These are phyloP conservation scores for Charadrius vociferus DNA, from an alignment of 2,113 vertebrate species.

Conservation along the genomic window DNA sequence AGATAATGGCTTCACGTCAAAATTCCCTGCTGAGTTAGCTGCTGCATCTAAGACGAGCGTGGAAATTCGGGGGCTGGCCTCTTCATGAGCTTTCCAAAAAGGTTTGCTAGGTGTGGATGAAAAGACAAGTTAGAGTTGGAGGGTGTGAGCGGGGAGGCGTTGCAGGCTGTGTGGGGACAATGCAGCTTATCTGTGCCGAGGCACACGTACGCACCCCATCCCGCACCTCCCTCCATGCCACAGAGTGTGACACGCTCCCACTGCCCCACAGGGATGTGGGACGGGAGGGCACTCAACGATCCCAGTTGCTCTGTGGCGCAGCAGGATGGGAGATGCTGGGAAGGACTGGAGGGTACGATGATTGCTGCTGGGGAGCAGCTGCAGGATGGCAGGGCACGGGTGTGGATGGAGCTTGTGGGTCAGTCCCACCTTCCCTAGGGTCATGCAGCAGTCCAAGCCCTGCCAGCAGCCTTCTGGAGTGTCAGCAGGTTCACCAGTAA, in stretches of 20 bases:
- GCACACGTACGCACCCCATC: accelerated
- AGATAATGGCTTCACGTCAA: background rate
- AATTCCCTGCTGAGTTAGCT: background rate
- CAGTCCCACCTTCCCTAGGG: background rate
- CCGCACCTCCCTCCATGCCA: accelerated
- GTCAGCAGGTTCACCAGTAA: background rate
- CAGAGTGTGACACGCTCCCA: background rate
- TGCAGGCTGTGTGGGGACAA: background rate
- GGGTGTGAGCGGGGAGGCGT: accelerated
- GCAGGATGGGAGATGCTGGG: background rate
- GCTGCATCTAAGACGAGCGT: accelerated
- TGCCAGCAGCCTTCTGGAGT: background rate
- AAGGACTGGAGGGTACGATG: background rate
- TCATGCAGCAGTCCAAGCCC: background rate
- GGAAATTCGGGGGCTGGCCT: background rate
- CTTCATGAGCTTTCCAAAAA: background rate
- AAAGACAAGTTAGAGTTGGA: background rate
- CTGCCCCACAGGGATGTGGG: accelerated
- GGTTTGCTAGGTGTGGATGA: background rate
- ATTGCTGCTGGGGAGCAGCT: background rate
- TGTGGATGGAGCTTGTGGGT: background rate
- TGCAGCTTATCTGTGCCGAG: background rate
- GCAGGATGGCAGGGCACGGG: background rate
- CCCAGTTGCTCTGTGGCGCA: background rate
- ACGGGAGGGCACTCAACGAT: accelerated